Base-by-base conservation (phyloP, 2,113 vertebrate species). In the Corapipo altera region DNA sequence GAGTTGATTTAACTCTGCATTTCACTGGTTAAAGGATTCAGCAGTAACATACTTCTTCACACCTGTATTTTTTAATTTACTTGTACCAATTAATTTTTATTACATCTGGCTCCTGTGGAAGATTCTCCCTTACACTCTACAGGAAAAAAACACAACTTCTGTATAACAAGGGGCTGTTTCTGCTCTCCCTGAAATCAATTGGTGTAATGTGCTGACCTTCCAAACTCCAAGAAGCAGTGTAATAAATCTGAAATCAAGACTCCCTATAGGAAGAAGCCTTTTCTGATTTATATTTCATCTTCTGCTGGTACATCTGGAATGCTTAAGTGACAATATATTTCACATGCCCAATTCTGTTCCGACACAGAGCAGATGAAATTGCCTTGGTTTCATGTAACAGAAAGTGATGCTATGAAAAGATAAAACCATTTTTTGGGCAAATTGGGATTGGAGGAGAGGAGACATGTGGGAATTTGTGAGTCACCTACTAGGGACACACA, bases 261-360 rank as follows among this genome's bases (percentile, higher is more conserved):
- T 95, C 76, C 54, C 90, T 30, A 7, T 7, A 86, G 76, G 77
- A 72, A 89, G 76, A 91, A 77, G 22, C 49, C 71, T n/a, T 69
- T 59, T 85, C 76, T 94, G 84, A 91, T 94, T 95, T 91, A 59
- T 89, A 48, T 59, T 75, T 55, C 76, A 93, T 57, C 71, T 74
- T 77, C 55, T 74, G 51, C 65, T 54, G 66, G 78, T 64, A 81
- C 33, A 49, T 67, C 67, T 88, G 83, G 71, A 72, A 83, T 72
- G 61, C 43, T n/a, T 44, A 54, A 55, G 44, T 69, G 80, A 72
- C 58, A 64, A 19, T n/a, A 79, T 84, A 86, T 84, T 94, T 95
- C 95, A 91, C 44, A 2, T 11, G 58, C 10, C 33, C 84, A 54
- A 8, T 69, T 89, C 64, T 65, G 62, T 64, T 69, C 67, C 28